These are phyloP conservation scores for Sterrhoptilus dennistouni DNA, from an alignment of 2,113 vertebrate genomes.

Conservation along the genomic window DNA sequence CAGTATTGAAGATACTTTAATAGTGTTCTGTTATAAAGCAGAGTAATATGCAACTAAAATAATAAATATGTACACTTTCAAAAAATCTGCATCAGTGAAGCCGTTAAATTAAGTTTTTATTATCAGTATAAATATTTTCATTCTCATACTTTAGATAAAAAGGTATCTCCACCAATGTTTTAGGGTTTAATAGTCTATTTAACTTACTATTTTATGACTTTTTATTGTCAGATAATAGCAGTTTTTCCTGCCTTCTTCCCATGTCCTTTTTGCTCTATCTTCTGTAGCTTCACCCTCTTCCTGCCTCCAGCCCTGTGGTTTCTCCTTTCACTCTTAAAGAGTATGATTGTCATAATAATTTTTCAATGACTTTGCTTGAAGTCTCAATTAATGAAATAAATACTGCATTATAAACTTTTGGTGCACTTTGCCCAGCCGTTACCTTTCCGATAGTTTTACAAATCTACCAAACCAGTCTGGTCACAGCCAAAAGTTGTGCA, in stretches of 20 bases:
- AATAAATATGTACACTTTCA: neutral
- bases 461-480: neutral
- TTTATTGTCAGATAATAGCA: neutral
- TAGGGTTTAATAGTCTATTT: neutral
- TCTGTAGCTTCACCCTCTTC: neutral
- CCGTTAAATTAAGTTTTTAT: neutral
- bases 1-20: neutral
- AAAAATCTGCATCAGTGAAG: neutral
- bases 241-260: neutral
- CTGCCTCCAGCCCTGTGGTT: neutral
- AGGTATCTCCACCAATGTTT: neutral
- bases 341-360: neutral
- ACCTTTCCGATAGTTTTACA: neutral
- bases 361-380: neutral
- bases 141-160: neutral
- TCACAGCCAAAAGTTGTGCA: neutral
- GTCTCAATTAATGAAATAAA: neutral
- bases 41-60: neutral
- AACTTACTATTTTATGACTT: neutral
- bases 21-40: neutral
- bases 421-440: neutral
- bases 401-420: neutral
- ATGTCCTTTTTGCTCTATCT: neutral
- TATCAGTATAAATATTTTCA: neutral
- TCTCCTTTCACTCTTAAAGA: neutral